phyloP scores from a whole-genome alignment of 2,797 vertebrate genomes.

The Echeneis naucrates region DNA sequence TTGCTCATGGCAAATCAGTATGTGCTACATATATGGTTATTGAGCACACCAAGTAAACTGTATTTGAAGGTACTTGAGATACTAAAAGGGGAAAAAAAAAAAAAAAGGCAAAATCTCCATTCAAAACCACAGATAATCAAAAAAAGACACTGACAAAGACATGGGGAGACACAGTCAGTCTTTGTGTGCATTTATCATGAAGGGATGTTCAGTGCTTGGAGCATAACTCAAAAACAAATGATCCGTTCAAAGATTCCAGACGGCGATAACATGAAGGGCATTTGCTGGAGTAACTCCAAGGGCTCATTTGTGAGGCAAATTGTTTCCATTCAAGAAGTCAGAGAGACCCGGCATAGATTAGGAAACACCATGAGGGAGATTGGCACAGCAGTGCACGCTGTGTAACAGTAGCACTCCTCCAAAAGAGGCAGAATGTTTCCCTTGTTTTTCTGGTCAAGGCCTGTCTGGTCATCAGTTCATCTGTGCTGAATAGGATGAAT shows the following conservation, averaged over 20 bases:
- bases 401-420: slow-evolving; percentile 64
- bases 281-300: slow-evolving; percentile 70
- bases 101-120: slow-evolving; percentile 21
- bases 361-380: slow-evolving; percentile 53
- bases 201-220: slow-evolving; percentile 73
- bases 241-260: slow-evolving; percentile 78
- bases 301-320: slow-evolving; percentile 80
- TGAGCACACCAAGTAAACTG: slow-evolving; percentile 42
- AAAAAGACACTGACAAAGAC: slow-evolving; percentile 56
- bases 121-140: slow-evolving; percentile 51
- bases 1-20: too few relatives aligned
- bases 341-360: slow-evolving; percentile 62
- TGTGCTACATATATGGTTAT: slow-evolving; percentile 6
- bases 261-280: slow-evolving; percentile 69
- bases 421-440: slow-evolving; percentile 63
- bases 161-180: slow-evolving; percentile 59
- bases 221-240: slow-evolving; percentile 79
- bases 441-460: slow-evolving; percentile 63
- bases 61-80: slow-evolving; percentile 46
- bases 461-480: slow-evolving; percentile 57
- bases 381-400: slow-evolving; percentile 38
- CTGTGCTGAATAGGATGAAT: slow-evolving; percentile 56
- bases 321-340: slow-evolving; percentile 75
- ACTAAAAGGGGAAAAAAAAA: neutral
- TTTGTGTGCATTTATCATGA: slow-evolving; percentile 71